Conservation (phyloP, 2,888 invertebrate species). For the Protophormia terraenovae region DNA sequence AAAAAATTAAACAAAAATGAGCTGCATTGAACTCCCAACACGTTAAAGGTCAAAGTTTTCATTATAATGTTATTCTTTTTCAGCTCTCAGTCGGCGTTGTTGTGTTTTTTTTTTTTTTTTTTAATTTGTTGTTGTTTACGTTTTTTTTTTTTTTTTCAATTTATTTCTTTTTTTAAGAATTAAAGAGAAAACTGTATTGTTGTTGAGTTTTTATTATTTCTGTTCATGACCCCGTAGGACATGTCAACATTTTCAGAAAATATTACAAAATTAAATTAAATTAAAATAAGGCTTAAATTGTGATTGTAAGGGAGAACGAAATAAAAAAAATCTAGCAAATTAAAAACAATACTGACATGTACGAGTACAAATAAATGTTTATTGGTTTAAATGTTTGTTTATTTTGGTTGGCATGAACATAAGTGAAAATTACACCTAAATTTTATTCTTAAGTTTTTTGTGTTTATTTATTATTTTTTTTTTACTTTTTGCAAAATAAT, state of each 20-base stretch:
- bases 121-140: background rate
- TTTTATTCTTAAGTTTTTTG: background rate
- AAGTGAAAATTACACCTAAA: slow-evolving; percentile 14
- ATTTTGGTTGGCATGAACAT: background rate
- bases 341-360: slow-evolving; percentile 6
- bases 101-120: background rate
- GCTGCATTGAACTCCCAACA: slow-evolving; percentile 20
- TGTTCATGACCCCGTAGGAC: slow-evolving; percentile 37
- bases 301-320: background rate
- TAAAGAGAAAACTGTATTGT: background rate
- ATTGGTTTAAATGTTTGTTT: background rate
- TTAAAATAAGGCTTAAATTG: slow-evolving; percentile 26
- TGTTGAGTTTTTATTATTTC: background rate
- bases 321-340: slow-evolving; percentile 21
- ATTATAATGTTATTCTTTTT: background rate
- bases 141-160: background rate
- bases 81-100: background rate
- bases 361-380: background rate
- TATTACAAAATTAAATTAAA: slow-evolving; percentile 33
- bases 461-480: too few species aligned
- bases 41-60: slow-evolving; percentile 41
- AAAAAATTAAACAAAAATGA: background rate
- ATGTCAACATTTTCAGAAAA: slow-evolving; percentile 28
- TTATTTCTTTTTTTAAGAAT: background rate
- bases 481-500: background rate